Percentiles rank a stretch among this genome's conserved stretches.
Conservation (phyloP, 2,797 vertebrate species). For the Hylomyscus alleni region DNA sequence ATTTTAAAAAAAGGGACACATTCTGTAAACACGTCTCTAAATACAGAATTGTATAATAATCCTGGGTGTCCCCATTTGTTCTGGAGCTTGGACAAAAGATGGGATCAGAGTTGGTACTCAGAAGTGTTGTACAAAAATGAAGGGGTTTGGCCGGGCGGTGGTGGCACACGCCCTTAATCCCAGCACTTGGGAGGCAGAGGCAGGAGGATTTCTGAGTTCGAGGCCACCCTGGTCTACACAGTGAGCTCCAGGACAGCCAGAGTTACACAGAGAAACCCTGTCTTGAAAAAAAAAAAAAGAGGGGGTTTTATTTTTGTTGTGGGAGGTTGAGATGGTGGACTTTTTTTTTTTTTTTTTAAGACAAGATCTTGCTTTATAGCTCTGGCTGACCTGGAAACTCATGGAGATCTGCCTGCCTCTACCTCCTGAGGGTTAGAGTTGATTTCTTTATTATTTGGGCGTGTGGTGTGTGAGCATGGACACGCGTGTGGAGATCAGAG, state of each 20-base stretch:
- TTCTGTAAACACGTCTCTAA: constrained; percentile 90
- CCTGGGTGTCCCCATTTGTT: constrained; percentile 80
- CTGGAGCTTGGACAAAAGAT: background rate
- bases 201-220: no score
- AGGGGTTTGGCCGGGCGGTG: no score
- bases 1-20: constrained; percentile 86
- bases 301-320: background rate
- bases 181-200: no score
- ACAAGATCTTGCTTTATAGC: background rate
- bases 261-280: no score
- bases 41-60: constrained; percentile 91
- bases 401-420: background rate
- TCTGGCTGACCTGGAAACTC: background rate
- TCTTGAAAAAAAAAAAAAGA: no score
- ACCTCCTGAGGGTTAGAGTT: background rate
- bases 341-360: background rate
- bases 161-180: no score
- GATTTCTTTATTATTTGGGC: background rate
- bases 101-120: background rate
- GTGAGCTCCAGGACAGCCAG: no score
- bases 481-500: background rate
- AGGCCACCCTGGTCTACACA: no score
- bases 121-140: background rate
- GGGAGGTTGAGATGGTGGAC: background rate
- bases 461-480: background rate